phyloP scores from a whole-genome alignment of 2,888 invertebrate genomes.

The Heliconius sara region DNA sequence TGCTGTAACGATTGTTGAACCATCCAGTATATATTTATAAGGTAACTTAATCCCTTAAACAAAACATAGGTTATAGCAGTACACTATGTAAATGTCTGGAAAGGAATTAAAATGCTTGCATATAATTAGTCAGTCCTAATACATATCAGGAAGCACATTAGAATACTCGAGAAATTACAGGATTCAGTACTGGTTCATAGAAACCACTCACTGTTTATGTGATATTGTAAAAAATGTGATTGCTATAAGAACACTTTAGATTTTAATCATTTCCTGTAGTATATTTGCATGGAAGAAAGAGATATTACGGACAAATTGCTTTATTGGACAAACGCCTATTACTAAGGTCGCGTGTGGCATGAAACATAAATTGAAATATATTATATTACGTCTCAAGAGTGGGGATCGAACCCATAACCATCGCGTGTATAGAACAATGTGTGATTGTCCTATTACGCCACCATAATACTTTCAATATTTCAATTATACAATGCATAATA shows the following conservation, averaged over 20 bases:
- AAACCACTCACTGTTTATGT: conserved; percentile 2
- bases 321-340: conserved; percentile 1
- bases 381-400: too few relatives aligned
- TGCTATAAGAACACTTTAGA: not conserved
- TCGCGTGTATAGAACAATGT: too few relatives aligned
- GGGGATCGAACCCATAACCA: too few relatives aligned
- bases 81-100: conserved; percentile 40
- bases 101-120: conserved; percentile 46
- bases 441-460: too few relatives aligned
- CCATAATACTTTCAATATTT: too few relatives aligned
- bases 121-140: conserved; percentile 38
- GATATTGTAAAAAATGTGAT: conserved; percentile 7
- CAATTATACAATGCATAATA: too few relatives aligned
- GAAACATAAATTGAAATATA: not conserved
- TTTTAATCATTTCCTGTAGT: conserved; percentile 1
- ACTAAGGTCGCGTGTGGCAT: not conserved
- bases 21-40: not conserved
- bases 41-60: not conserved
- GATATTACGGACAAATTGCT: not conserved
- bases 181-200: conserved; percentile 26
- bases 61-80: conserved; percentile 22
- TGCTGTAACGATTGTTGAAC: not conserved
- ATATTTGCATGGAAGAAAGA: not conserved
- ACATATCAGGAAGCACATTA: conserved; percentile 42
- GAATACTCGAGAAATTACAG: conserved; percentile 39